Evolutionary conservation across 35 echinoderm and acorn worm species (phyloP), one percentile per base, ranked within the genome.

Genomic region (Heliocidaris erythrogramma): DNA sequence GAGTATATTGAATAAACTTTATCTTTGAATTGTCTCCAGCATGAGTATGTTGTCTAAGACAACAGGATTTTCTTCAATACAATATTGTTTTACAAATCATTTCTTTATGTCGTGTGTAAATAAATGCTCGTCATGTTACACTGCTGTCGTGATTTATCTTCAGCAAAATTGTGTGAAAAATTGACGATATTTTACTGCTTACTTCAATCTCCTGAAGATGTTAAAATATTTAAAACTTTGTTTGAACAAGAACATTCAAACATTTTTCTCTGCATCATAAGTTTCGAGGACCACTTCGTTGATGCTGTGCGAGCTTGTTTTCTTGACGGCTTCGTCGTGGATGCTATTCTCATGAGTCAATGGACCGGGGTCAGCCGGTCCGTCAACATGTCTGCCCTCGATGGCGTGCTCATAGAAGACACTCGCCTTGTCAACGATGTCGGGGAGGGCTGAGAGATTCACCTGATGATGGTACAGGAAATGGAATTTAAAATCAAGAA

Each of bases 341-440:
- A 31, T 87, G 29, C 12, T 13, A 87, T 87, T 42, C 85, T 88
- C 86, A 13, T 24, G 2, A 4, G n/a, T 88, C 14, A 88, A 12
- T 31, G 30, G 8, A 5, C 90, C 90, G 7, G 90, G 90, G n/a
- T 92, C 90, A 27, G 90, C 90, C 4, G 90, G 90, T 0, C 90
- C 90, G 27, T 92, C 90, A 48, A 92, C 90, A 48, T 96, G 71
- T n/a, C 88, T 88, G 50, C 92, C 92, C 32, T 89, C 48, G 50
- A 94, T 85, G 5, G 92, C 92, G 0, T 59, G 14, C 35, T 86
- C 71, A 92, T 96, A 96, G 65, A 94, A 94, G 30, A 94, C 92
- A 17, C 93, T 92, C 7, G 95, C 92, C 31, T 96, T 96, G 50
- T 59, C 48, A 24, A 94, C 85, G 48, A 96, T 48, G 49, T 96